Base-by-base conservation (phyloP, 2,888 invertebrate species). In the Coenonympha glycerion region DNA sequence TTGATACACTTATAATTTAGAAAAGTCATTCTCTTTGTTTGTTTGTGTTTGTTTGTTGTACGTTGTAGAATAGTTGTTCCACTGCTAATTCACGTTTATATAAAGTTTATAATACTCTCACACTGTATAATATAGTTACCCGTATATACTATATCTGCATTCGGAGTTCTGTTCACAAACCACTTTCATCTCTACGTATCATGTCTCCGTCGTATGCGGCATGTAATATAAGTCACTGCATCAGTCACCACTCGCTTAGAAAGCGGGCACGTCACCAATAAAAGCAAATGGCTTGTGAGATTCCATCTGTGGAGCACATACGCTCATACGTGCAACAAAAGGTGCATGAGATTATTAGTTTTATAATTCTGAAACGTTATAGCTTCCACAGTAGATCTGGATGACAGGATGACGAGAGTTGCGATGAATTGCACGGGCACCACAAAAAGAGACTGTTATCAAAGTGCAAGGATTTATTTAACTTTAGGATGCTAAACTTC, bases 271-370 rank as follows among this genome's bases (percentile, higher is more conserved):
- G 47, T 47, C 46, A 31, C 51, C 54, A 44, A 51, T 56, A 54
- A 54, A 56, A 54, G 45, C 45, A 54, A 56, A 56, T 56, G 54
- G 54, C 41, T 51, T 52, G 54, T 55, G 45, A 52, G 55, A 55
- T 55, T 44, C 45, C 45, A 40, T 31, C 33, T 26, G 42, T 28
- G 6, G 34, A 40, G 42, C 26, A 19, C 41, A 46, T 52, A 47
- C 52, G 45, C 8, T 30, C 40, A 36, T 52, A 49, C 49, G 28
- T 41, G 41, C 39, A 24, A 24, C 39, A 24, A 39, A 24, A 22
- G 15, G 8, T 13, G 8, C 3, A 36, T 8, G 24, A 15, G 22
- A 24, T 24, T 39, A 13, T 39, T 8, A 24, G 4, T 39, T 15
- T 39, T 24, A 24, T 15, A 22, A 22, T 22, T 22, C 5, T 5